Evolutionary conservation across 2,888 invertebrate species (phyloP).

Genomic region (Drosophila longiperda): DNA sequence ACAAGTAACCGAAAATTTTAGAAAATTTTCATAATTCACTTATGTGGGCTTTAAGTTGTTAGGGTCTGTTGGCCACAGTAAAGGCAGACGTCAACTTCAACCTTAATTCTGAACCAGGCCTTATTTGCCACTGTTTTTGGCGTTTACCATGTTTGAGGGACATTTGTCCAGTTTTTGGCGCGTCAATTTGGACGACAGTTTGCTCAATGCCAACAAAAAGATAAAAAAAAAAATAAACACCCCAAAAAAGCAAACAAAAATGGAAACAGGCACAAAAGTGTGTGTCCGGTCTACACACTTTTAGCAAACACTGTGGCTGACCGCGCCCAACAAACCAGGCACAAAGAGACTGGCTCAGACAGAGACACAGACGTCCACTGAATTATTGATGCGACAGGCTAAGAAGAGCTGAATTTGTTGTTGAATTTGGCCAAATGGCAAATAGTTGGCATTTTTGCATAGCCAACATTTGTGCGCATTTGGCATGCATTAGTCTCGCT

Average conservation of each 20-base stretch:
- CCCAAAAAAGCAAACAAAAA: slow-evolving; percentile 15
- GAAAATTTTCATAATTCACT: slow-evolving; percentile 78
- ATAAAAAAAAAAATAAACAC: background rate
- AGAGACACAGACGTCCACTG: slow-evolving; percentile 6
- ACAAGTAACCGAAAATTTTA: slow-evolving; percentile 59
- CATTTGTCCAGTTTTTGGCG: slow-evolving; percentile 69
- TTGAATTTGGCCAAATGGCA: slow-evolving; percentile 12
- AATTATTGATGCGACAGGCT: slow-evolving; percentile 51
- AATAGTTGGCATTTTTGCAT: slow-evolving; percentile 48
- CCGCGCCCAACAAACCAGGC: slow-evolving; percentile 41
- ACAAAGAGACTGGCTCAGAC: slow-evolving; percentile 14
- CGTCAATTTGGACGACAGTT: slow-evolving; percentile 52
- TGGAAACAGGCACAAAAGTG: slow-evolving; percentile 6
- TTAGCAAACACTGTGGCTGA: slow-evolving; percentile 32
- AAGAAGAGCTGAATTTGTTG: slow-evolving; percentile 14
- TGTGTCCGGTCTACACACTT: slow-evolving; percentile 25
- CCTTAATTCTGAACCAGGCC: background rate
- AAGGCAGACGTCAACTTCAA: background rate
- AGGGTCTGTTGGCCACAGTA: slow-evolving; percentile 6
- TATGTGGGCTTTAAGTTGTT: slow-evolving; percentile 54
- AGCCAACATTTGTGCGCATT: slow-evolving; percentile 34
- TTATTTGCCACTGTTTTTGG: slow-evolving; percentile 5
- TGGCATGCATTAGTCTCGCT: slow-evolving; percentile 29
- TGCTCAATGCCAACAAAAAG: slow-evolving; percentile 24
- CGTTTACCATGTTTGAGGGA: slow-evolving; percentile 64